Percentiles rank a stretch among this genome's conserved stretches.
Evolutionary conservation across 2,888 invertebrate genomes (phyloP).

Genomic region (Myopa testacea): DNA sequence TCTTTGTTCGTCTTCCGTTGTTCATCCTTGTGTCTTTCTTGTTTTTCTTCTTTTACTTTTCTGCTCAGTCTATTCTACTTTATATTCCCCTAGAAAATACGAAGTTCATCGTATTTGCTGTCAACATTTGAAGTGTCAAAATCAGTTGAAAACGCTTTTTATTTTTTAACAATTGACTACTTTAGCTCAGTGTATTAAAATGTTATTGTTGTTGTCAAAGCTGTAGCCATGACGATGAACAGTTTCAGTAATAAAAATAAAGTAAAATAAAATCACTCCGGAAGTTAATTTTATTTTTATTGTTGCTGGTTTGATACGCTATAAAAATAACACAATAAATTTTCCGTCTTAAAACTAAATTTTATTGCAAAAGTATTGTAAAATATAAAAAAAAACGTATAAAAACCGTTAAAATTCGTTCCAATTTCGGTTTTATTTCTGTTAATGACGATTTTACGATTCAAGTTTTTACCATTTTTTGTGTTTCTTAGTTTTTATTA

Average conservation of each 20-base stretch:
- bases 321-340: background rate
- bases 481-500: too few species aligned
- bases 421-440: background rate
- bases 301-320: background rate
- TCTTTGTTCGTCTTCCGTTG: too few species aligned
- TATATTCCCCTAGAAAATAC: too few species aligned
- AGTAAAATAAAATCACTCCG: too few species aligned
- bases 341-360: background rate
- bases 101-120: background rate
- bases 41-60: too few species aligned
- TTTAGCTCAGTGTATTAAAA: background rate
- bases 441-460: background rate
- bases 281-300: background rate
- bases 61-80: too few species aligned
- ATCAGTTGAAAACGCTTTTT: background rate
- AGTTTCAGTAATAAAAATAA: background rate
- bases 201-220: background rate
- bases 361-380: background rate
- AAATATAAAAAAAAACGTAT: too few species aligned
- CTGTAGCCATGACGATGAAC: slow-evolving; percentile 5
- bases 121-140: slow-evolving; percentile 5
- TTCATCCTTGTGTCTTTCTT: too few species aligned
- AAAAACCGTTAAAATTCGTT: too few species aligned
- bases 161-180: slow-evolving; percentile 1
- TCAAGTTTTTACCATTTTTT: too few species aligned